Evolutionary conservation across 2,888 invertebrate species (phyloP).

Genomic region (Drosophila lutescens): DNA sequence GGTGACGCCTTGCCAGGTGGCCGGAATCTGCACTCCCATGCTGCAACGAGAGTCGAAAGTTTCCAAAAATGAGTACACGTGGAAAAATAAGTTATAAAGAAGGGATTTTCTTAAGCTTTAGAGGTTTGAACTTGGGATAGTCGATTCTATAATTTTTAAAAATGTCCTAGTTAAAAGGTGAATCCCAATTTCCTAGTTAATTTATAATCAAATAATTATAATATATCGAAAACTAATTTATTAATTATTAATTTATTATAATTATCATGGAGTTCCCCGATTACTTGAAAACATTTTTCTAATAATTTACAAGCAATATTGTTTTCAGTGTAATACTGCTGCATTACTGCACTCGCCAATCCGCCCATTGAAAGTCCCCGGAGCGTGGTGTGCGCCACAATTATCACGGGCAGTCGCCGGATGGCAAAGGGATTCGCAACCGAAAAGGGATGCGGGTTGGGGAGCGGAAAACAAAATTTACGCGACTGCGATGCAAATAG

Average conservation of each 20-base stretch:
- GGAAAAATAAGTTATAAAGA: neutral
- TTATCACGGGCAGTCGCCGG: conserved; percentile 38
- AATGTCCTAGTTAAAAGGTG: too few relatives aligned
- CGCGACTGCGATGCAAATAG: conserved; percentile 51
- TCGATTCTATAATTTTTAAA: too few relatives aligned
- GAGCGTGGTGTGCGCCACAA: conserved; percentile 34
- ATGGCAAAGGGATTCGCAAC: conserved; percentile 1
- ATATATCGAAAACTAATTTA: too few relatives aligned
- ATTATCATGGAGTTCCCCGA: too few relatives aligned
- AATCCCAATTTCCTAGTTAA: too few relatives aligned
- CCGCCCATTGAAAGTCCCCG: conserved; percentile 47
- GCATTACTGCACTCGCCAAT: conserved; percentile 23
- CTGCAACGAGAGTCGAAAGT: conserved; percentile 83
- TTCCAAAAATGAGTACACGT: conserved; percentile 32
- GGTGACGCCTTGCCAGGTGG: conserved; percentile 91
- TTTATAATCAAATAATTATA: too few relatives aligned
- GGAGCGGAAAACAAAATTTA: conserved; percentile 47
- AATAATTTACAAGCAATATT: neutral
- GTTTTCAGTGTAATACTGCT: neutral
- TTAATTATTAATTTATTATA: too few relatives aligned
- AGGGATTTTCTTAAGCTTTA: neutral
- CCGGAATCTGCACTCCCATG: conserved; percentile 93
- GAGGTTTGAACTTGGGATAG: neutral
- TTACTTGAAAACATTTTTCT: too few relatives aligned
- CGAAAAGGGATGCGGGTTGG: conserved; percentile 1